These are phyloP conservation scores for Hexactinellida sp. DNA, from an alignment of 37 sponge, comb jelly and placozoan genomes.

Conservation along the genomic window DNA sequence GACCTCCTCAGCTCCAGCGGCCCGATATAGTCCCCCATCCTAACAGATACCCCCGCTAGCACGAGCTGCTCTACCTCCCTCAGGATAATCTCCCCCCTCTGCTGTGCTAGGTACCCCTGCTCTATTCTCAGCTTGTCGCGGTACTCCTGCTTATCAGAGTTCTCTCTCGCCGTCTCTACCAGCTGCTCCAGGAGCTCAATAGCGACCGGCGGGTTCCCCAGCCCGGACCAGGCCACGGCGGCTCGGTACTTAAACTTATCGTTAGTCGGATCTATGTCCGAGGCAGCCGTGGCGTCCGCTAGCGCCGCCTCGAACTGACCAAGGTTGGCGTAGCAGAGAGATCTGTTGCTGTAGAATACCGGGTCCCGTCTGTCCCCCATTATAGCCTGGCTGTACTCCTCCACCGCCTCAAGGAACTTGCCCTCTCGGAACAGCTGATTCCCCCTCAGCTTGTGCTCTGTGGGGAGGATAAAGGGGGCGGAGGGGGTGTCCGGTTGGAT, in stretches of 20 bases:
- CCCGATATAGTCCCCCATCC: neutral
- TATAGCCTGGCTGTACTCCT: neutral
- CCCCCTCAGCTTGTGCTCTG: neutral
- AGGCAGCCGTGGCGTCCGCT: constrained; percentile 22
- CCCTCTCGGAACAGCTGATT: neutral
- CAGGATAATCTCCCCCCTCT: neutral
- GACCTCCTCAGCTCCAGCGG: neutral
- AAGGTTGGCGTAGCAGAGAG: constrained; percentile 20
- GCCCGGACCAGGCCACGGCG: neutral
- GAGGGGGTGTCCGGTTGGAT: neutral
- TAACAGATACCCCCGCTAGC: neutral
- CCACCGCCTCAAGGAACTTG: neutral
- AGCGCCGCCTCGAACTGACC: constrained; percentile 19
- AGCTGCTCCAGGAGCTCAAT: neutral
- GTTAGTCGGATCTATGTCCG: constrained; percentile 19
- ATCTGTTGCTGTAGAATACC: constrained; percentile 29
- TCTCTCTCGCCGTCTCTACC: neutral
- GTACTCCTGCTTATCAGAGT: neutral
- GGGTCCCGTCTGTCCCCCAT: constrained; percentile 4
- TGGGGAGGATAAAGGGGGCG: neutral
- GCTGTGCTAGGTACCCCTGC: neutral
- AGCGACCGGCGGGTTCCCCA: neutral
- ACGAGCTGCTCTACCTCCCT: neutral
- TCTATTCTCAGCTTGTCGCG: neutral
- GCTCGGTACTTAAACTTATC: neutral